Evolutionary conservation across 2,888 invertebrate genomes (phyloP).

Genomic region (Masnerella sp.): DNA sequence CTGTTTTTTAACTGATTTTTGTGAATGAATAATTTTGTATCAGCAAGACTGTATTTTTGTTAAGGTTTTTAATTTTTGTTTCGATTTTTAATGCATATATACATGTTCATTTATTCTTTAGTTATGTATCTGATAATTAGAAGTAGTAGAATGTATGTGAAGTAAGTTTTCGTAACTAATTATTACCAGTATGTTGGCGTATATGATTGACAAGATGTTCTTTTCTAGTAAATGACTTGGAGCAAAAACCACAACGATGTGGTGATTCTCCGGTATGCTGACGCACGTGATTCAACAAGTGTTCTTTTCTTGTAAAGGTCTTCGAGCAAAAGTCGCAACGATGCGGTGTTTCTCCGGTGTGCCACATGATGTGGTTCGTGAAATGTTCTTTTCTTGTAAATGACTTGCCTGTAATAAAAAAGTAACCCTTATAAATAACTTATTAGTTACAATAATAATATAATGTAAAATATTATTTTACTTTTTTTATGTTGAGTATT

Average conservation of each 20-base stretch:
- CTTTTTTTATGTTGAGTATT: no score
- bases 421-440: background rate
- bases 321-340: conserved; percentile 89
- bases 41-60: no score
- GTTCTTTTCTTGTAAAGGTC: conserved; percentile 88
- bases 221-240: conserved; percentile 91
- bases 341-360: conserved; percentile 89
- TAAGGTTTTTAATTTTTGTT: no score
- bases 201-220: conserved; percentile 93
- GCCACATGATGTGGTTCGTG: conserved; percentile 94
- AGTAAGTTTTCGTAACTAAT: background rate
- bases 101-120: no score
- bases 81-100: no score
- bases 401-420: conserved; percentile 81
- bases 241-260: conserved; percentile 90
- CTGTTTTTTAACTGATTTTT: no score
- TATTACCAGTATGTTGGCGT: conserved; percentile 84
- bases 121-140: no score
- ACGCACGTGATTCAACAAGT: conserved; percentile 86
- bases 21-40: no score
- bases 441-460: background rate
- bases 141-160: no score
- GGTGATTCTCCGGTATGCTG: conserved; percentile 91
- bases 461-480: background rate
- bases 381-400: conserved; percentile 94